A percentile compares a stretch with the other conserved stretches of the same genome.
phyloP scores from a whole-genome alignment of 2,797 vertebrate species.

The Dicrostonyx torquatus region DNA sequence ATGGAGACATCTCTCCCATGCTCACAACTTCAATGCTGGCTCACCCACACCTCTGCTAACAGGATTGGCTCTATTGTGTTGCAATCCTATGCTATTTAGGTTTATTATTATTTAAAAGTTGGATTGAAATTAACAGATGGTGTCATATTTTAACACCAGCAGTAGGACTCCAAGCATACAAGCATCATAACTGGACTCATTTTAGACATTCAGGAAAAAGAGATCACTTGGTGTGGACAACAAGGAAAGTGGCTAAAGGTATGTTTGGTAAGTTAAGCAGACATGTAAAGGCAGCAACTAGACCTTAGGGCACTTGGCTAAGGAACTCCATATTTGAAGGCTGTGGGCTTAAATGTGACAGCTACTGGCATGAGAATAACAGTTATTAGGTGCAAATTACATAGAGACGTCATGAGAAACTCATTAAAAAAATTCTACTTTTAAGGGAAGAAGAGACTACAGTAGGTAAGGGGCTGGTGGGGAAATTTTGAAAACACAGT shows the following conservation, averaged over 20 bases:
- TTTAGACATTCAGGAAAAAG: neutral
- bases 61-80: too few species aligned
- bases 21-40: too few species aligned
- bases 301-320: neutral
- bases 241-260: neutral
- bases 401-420: slow-evolving; percentile 16
- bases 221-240: neutral
- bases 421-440: neutral
- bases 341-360: neutral
- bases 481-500: neutral
- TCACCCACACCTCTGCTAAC: too few species aligned
- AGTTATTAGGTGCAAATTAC: slow-evolving; percentile 37
- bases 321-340: neutral
- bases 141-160: neutral
- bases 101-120: neutral
- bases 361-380: neutral
- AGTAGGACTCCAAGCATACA: neutral
- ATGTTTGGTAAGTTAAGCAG: neutral
- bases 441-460: neutral
- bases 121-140: neutral
- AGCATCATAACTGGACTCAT: neutral
- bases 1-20: too few species aligned
- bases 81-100: neutral
- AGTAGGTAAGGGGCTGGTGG: neutral
- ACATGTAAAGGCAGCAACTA: neutral